Percentiles rank a stretch among this genome's conserved stretches.
Conservation (phyloP, 1,140 invertebrate species). For the Muscidifurax raptorellus region DNA sequence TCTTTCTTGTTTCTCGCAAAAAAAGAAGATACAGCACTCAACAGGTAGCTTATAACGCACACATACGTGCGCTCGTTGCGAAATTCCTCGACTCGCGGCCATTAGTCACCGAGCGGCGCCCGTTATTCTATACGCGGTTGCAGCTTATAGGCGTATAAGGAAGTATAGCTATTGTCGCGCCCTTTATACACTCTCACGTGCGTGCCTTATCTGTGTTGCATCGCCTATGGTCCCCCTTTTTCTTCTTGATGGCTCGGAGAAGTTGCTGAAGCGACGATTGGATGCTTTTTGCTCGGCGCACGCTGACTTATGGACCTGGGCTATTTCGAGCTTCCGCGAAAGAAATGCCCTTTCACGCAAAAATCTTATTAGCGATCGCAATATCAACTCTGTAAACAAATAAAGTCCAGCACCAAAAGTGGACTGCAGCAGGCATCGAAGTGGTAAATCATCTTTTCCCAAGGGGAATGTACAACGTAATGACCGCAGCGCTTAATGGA, state of each 20-base stretch:
- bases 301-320: too few relatives aligned
- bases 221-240: background rate
- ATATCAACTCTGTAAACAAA: too few relatives aligned
- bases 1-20: background rate
- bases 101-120: slow-evolving; percentile 51
- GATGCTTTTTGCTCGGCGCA: too few relatives aligned
- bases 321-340: too few relatives aligned
- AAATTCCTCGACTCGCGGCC: slow-evolving; percentile 49
- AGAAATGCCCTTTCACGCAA: too few relatives aligned
- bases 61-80: slow-evolving; percentile 46
- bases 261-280: too few relatives aligned
- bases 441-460: too few relatives aligned
- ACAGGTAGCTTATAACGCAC: background rate
- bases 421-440: too few relatives aligned
- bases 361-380: too few relatives aligned
- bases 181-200: background rate
- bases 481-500: background rate
- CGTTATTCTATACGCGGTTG: slow-evolving; percentile 44
- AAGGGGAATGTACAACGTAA: background rate
- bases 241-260: too few relatives aligned
- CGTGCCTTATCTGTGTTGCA: background rate
- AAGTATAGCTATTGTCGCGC: slow-evolving; percentile 7
- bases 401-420: too few relatives aligned
- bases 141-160: slow-evolving; percentile 22
- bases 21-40: background rate